Evolutionary conservation across 2,113 vertebrate species (phyloP).

Genomic region (Antennarius striatus): DNA sequence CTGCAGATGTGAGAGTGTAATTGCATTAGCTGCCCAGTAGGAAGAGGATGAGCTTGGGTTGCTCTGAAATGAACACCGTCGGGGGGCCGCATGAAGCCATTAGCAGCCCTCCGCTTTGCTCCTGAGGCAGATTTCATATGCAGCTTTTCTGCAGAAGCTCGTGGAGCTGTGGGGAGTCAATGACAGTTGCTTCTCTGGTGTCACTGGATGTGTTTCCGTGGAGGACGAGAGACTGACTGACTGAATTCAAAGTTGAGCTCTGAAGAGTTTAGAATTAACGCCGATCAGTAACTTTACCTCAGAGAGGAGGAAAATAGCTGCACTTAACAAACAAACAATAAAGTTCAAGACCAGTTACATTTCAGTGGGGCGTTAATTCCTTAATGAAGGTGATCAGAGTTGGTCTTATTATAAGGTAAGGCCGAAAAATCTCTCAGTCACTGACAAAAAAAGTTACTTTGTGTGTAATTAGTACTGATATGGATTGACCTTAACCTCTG

Average conservation of each 20-base stretch:
- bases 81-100: slow-evolving; percentile 64
- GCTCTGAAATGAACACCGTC: slow-evolving; percentile 70
- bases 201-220: slow-evolving; percentile 20
- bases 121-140: slow-evolving; percentile 47
- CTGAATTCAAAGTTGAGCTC: background rate
- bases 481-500: too few species aligned
- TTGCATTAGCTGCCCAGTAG: slow-evolving; percentile 75
- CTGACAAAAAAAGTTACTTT: too few species aligned
- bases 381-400: too few species aligned
- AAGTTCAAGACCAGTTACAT: too few species aligned
- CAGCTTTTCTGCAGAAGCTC: slow-evolving; percentile 37
- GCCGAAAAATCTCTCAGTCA: too few species aligned
- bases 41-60: slow-evolving; percentile 70
- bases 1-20: slow-evolving; percentile 79
- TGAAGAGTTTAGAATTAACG: background rate
- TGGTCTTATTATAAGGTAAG: too few species aligned
- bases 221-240: background rate
- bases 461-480: too few species aligned
- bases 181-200: slow-evolving; percentile 31
- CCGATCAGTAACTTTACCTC: background rate
- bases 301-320: too few species aligned
- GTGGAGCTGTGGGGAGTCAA: slow-evolving; percentile 58
- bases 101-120: slow-evolving; percentile 55
- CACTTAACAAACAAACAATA: too few species aligned
- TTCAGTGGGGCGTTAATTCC: too few species aligned